Conservation (phyloP, 1,140 invertebrate genomes). For the Danaus melanippus region DNA sequence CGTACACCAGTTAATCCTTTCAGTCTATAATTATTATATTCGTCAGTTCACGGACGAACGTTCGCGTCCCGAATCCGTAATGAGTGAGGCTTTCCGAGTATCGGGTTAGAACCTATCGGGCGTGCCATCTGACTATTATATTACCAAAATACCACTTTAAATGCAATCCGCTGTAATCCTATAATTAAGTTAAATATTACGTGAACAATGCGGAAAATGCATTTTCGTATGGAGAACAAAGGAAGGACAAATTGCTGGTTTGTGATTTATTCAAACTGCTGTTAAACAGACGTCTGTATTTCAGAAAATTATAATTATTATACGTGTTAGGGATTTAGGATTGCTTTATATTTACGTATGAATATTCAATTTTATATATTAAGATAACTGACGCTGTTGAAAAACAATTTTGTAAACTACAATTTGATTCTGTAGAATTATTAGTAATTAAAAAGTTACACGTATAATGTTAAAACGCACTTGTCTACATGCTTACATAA, state of each 20-base stretch:
- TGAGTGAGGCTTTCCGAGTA: slow-evolving; percentile 61
- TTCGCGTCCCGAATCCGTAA: slow-evolving; percentile 62
- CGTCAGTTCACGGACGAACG: slow-evolving; percentile 49
- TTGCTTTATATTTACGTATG: no score
- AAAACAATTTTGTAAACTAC: no score
- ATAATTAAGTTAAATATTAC: slow-evolving; percentile 69
- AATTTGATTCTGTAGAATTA: no score
- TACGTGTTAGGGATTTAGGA: background rate
- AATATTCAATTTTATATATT: no score
- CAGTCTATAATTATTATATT: slow-evolving; percentile 66
- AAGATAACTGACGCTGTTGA: no score
- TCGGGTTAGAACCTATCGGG: slow-evolving; percentile 57
- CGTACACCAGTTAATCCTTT: slow-evolving; percentile 43
- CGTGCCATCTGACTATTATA: slow-evolving; percentile 71
- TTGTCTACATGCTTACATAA: no score
- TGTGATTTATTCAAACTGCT: slow-evolving; percentile 50
- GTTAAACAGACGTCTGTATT: slow-evolving; percentile 34
- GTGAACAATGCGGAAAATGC: slow-evolving; percentile 62
- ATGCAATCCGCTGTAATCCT: slow-evolving; percentile 61
- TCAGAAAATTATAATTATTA: slow-evolving; percentile 13
- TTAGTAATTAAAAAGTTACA: no score
- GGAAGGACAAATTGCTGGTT: slow-evolving; percentile 41
- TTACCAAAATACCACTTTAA: slow-evolving; percentile 70
- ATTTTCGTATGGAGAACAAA: slow-evolving; percentile 55
- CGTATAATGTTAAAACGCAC: no score